Conservation (phyloP, 2,888 invertebrate genomes). For the Eudasyphora cyanicolor region DNA sequence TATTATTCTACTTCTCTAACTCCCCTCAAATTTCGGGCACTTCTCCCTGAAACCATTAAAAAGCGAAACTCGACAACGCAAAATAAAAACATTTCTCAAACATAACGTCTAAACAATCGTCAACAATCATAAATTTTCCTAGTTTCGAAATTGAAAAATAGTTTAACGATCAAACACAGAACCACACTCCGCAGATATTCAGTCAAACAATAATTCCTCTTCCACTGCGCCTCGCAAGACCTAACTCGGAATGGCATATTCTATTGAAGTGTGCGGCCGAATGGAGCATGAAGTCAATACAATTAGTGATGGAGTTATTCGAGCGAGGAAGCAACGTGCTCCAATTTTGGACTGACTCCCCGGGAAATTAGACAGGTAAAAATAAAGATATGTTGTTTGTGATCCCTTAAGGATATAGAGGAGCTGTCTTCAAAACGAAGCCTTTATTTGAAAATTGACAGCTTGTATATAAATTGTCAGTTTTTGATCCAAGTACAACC, state of each 20-base stretch:
- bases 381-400: too few species aligned
- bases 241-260: neutral
- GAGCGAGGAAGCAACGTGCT: too few species aligned
- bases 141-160: neutral
- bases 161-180: constrained; percentile 27
- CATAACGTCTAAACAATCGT: constrained; percentile 8
- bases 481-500: too few species aligned
- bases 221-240: neutral
- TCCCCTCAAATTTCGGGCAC: neutral
- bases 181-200: neutral
- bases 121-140: constrained; percentile 15
- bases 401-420: too few species aligned
- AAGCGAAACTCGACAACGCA: too few species aligned
- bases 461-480: too few species aligned
- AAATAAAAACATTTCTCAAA: neutral
- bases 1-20: neutral
- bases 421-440: too few species aligned
- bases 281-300: neutral
- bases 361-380: too few species aligned
- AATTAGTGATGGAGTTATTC: neutral
- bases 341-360: too few species aligned
- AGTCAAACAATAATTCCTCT: neutral
- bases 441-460: too few species aligned
- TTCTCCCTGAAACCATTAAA: neutral
- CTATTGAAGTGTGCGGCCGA: too few species aligned